phyloP scores from a whole-genome alignment of 2,888 invertebrate species.

The Tortricodes alternella region DNA sequence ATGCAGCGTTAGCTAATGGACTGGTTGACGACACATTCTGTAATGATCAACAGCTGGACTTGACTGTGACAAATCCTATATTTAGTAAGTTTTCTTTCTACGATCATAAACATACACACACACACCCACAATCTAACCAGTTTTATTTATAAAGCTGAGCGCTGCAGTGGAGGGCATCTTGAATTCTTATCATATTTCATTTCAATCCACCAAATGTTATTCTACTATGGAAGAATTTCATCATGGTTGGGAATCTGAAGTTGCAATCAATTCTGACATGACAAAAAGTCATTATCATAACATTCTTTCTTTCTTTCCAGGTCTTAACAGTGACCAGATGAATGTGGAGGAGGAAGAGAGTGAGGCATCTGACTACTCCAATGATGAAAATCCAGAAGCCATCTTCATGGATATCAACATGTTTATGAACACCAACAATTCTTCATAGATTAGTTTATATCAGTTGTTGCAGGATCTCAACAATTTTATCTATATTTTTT shows the following conservation, averaged over 20 bases:
- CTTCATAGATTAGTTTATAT: not conserved
- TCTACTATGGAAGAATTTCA: no score
- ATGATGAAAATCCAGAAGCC: slow-evolving; percentile 41
- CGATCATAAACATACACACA: no score
- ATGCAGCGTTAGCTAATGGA: slow-evolving; percentile 21
- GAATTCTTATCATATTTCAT: no score
- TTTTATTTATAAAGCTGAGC: no score
- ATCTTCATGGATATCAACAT: slow-evolving; percentile 62
- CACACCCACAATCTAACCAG: no score
- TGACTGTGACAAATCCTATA: slow-evolving; percentile 47
- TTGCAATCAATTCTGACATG: no score
- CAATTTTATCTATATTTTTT: not conserved
- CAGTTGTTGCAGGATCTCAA: not conserved
- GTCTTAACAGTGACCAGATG: slow-evolving; percentile 7
- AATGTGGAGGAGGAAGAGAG: slow-evolving; percentile 45
- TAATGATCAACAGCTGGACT: slow-evolving; percentile 54
- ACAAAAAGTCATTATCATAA: no score
- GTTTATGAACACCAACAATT: slow-evolving; percentile 51
- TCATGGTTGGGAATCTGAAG: no score
- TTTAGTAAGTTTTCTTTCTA: slow-evolving; percentile 46
- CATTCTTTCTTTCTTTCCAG: slow-evolving; percentile 16
- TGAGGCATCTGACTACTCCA: slow-evolving; percentile 48
- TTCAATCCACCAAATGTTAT: no score
- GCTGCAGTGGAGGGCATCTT: no score
- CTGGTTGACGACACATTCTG: slow-evolving; percentile 44